Evolutionary conservation across 2,888 invertebrate genomes (phyloP).

Genomic region (Quadroppia sp.): DNA sequence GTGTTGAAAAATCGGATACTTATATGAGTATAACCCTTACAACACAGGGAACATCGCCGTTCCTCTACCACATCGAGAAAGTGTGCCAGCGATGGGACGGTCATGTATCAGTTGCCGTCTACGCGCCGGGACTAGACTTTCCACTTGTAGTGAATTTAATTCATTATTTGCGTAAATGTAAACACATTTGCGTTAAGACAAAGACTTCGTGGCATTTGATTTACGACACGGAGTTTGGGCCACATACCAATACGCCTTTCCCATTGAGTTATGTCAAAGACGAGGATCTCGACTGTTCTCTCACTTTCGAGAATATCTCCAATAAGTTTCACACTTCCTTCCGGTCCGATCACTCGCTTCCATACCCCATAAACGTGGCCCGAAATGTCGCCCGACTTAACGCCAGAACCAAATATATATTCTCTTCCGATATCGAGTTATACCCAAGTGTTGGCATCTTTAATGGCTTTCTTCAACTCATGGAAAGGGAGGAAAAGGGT

Average conservation of each 20-base stretch:
- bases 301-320: conserved; percentile 29
- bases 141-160: conserved; percentile 71
- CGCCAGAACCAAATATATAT: conserved; percentile 47
- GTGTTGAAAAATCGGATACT: conserved; percentile 44
- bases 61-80: conserved; percentile 80
- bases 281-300: conserved; percentile 30
- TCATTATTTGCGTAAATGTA: conserved; percentile 73
- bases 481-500: conserved; percentile 27
- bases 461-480: conserved; percentile 44
- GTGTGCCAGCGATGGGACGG: conserved; percentile 81
- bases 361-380: conserved; percentile 49
- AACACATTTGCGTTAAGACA: conserved; percentile 65
- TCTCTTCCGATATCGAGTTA: conserved; percentile 49
- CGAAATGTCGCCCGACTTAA: conserved; percentile 48
- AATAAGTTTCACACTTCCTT: conserved; percentile 38
- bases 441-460: conserved; percentile 48
- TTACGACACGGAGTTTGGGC: conserved; percentile 71
- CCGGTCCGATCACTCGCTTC: conserved; percentile 58
- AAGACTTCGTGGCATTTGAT: conserved; percentile 83
- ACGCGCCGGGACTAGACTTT: conserved; percentile 80
- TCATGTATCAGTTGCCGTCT: conserved; percentile 78
- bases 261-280: conserved; percentile 38
- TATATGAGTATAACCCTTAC: conserved; percentile 84
- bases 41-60: conserved; percentile 85
- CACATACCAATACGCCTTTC: neutral